phyloP scores from a whole-genome alignment of 2,888 invertebrate genomes.

The Diaperis boleti region DNA sequence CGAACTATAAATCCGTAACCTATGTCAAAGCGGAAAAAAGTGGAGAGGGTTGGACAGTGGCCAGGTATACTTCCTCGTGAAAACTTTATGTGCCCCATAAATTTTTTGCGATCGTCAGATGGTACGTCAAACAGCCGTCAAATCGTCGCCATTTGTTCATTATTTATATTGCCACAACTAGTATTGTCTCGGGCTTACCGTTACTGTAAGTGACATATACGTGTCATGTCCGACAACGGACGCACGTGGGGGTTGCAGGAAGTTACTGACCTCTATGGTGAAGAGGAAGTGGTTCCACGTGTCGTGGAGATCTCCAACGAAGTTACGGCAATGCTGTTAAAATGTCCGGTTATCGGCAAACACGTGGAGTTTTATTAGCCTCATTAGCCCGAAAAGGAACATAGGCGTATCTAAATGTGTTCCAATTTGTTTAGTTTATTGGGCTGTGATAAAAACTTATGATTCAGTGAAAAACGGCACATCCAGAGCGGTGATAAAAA shows the following conservation, averaged over 20 bases:
- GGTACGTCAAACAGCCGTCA: not conserved
- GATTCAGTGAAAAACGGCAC: too few species aligned
- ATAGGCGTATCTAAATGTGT: not conserved
- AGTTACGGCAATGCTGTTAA: not conserved
- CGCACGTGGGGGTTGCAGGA: conserved; percentile 30
- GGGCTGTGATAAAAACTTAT: too few species aligned
- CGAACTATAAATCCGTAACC: conserved; percentile 10
- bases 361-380: not conserved
- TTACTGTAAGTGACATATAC: conserved; percentile 16
- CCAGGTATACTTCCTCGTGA: conserved; percentile 9
- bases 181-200: conserved; percentile 21
- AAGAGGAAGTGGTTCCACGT: conserved; percentile 8
- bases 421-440: too few species aligned
- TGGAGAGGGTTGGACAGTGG: conserved; percentile 13
- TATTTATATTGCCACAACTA: not conserved
- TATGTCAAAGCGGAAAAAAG: conserved; percentile 9
- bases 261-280: conserved; percentile 18
- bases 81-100: not conserved
- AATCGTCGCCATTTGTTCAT: conserved; percentile 14
- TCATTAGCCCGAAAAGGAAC: not conserved
- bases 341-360: not conserved
- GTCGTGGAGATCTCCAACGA: not conserved
- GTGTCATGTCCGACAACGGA: conserved; percentile 19
- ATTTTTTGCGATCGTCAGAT: not conserved
- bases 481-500: too few species aligned